Percentiles rank a stretch among this genome's conserved stretches.
These are phyloP conservation scores for Rissa tridactyla DNA, from an alignment of 2,113 vertebrate species.

Conservation along the genomic window DNA sequence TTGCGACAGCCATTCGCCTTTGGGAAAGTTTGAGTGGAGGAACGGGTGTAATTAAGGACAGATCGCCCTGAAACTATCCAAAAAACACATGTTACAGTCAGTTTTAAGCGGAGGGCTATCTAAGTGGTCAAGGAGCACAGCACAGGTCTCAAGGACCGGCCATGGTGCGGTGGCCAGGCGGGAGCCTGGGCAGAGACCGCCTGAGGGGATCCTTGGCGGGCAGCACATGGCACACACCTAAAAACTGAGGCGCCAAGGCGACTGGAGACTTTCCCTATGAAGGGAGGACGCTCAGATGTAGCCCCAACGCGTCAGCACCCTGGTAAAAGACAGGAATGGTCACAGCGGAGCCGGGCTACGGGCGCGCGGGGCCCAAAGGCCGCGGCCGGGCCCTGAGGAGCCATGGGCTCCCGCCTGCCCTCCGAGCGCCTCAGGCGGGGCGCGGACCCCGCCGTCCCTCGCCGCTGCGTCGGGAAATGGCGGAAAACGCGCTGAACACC, in stretches of 20 bases:
- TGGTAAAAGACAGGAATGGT: accelerated
- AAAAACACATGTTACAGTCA: not conserved
- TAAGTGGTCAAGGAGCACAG: accelerated
- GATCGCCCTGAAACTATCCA: not conserved
- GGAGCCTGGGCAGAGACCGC: accelerated
- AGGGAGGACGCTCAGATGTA: too few relatives aligned
- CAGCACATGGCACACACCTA: accelerated
- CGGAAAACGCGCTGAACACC: accelerated
- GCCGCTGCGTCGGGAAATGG: too few relatives aligned
- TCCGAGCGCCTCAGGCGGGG: not conserved
- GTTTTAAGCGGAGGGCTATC: not conserved
- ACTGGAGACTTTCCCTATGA: accelerated
- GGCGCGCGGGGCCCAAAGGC: accelerated
- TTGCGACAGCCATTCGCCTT: accelerated
- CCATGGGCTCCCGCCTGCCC: too few relatives aligned
- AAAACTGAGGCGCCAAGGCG: too few relatives aligned
- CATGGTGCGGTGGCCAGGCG: accelerated
- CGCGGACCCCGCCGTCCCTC: accelerated
- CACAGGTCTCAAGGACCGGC: too few relatives aligned
- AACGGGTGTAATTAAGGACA: accelerated
- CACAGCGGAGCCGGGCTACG: accelerated
- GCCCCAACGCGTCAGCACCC: accelerated
- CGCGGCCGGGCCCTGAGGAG: accelerated
- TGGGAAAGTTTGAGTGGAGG: not conserved
- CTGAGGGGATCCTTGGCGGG: not conserved